A percentile compares a stretch with the other conserved stretches of the same genome.
These are phyloP conservation scores for Vidua chalybeata DNA, from an alignment of 2,113 vertebrate species.

Conservation along the genomic window DNA sequence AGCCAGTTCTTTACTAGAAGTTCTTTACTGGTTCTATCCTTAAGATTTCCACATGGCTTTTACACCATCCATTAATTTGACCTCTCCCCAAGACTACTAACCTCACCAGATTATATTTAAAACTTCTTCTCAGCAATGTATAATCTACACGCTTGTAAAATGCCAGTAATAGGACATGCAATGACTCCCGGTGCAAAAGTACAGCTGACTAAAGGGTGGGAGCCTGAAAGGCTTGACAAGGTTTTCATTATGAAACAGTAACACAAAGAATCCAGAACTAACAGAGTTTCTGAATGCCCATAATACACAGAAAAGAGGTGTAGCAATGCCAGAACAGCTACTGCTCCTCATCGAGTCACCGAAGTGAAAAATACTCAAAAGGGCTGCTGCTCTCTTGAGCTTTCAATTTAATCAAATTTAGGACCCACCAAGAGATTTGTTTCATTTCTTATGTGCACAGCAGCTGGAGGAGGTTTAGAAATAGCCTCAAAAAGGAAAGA, in stretches of 20 bases:
- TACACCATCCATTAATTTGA: background rate
- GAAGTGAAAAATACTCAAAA: background rate
- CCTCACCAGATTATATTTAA: background rate
- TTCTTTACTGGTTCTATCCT: background rate
- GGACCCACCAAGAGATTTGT: background rate
- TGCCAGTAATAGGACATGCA: background rate
- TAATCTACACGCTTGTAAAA: background rate
- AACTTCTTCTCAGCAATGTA: background rate
- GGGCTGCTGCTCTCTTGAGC: background rate
- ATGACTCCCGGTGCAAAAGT: background rate
- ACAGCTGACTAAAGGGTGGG: background rate
- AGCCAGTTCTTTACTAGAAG: background rate
- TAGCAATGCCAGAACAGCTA: background rate
- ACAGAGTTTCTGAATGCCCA: background rate
- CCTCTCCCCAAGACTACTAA: background rate
- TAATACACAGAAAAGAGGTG: background rate
- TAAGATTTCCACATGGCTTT: background rate
- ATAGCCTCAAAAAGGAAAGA: background rate
- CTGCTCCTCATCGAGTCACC: background rate
- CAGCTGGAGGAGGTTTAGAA: constrained; percentile 27
- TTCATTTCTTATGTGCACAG: background rate
- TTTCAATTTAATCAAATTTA: constrained; percentile 32
- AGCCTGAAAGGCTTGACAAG: background rate
- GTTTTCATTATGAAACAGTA: background rate
- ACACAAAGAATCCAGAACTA: background rate